These are phyloP conservation scores for Sminthurides aquaticus DNA, from an alignment of 2,888 invertebrate species.

Conservation along the genomic window DNA sequence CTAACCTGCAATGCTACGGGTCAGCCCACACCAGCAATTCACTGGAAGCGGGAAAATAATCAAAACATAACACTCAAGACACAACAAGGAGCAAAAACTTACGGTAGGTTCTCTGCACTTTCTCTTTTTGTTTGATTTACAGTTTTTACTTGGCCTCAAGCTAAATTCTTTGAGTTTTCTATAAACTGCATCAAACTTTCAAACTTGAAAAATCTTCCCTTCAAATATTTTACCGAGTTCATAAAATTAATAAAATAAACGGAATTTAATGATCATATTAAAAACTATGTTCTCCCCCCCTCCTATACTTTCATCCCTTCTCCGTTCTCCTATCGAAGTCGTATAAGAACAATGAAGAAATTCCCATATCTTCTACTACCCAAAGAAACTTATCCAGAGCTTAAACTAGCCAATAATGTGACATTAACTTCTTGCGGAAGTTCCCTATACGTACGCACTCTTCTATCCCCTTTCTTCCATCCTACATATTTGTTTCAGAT, in stretches of 20 bases:
- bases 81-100: constrained; percentile 57
- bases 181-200: not conserved
- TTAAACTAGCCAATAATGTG: constrained; percentile 1
- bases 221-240: no score
- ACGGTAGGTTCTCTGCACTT: constrained; percentile 50
- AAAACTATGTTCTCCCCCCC: not conserved
- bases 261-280: not conserved
- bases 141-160: no score
- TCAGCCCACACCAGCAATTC: constrained; percentile 70
- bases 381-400: no score
- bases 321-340: no score
- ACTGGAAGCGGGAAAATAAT: constrained; percentile 78
- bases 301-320: no score
- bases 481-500: not conserved
- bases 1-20: constrained; percentile 63
- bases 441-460: not conserved
- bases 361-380: no score
- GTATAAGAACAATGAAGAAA: no score
- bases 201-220: no score
- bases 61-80: constrained; percentile 70
- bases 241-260: not conserved
- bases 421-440: not conserved
- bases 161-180: no score
- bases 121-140: not conserved
- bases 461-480: no score